Base-by-base conservation (phyloP, 2,113 vertebrate genomes). In the Ceuthmochares aereus region DNA sequence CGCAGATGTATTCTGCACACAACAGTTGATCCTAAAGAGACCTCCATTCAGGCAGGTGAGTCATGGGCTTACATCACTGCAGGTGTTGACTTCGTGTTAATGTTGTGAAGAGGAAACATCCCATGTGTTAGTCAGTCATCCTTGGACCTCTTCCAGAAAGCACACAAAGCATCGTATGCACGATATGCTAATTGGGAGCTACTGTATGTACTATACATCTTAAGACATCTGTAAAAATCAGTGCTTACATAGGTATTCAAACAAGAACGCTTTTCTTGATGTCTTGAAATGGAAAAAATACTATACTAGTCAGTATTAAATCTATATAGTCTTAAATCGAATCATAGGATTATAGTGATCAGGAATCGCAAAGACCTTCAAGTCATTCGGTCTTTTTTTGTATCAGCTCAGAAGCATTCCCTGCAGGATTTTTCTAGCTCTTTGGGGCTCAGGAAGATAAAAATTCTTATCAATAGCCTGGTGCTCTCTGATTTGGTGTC, bases 31-130 rank as follows among this genome's bases (percentile, higher is more conserved):
- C 93, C 93, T 90, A 89, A 95, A 87, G 91, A 90, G 91, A 94
- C 95, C 95, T 96, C 96, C 95, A 68, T 95, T 95, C n/a, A n/a
- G 89, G 97, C 98, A 98, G 98, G 98, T 98, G 98, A 98, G 98
- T 97, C 95, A 92, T 75, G 91, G 86, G 69, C 93, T 97, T 94
- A 98, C 85, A 89, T 97, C 98, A 97, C 87, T 34, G 94, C 98
- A 98, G 98, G 97, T 98, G 97, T 94, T 93, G 90, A 70, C 89
- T 96, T 63, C 1, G 6, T 1, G 2, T 58, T 93, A 95, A 84
- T 83, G 80, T 87, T 85, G 56, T 72, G 93, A 85, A 94, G 93
- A 97, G 96, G 94, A 97, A 97, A 90, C 88, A 40, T 95, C 94
- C 78, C 88, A 67, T 92, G 96, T 84, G 72, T 89, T 84, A 93